These are phyloP conservation scores for Cydia pomonella DNA, from an alignment of 1,140 invertebrate species.

Conservation along the genomic window DNA sequence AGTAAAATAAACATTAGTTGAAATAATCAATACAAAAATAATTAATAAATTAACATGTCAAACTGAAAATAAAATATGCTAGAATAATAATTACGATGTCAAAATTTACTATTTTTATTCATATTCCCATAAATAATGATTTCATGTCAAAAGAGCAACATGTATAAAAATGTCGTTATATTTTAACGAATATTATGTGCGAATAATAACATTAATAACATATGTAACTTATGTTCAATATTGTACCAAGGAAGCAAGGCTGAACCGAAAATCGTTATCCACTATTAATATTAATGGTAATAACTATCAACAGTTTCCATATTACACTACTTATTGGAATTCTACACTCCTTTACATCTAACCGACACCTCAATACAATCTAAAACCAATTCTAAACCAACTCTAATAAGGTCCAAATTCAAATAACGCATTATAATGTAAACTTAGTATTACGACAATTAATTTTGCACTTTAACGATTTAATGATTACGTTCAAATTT, in stretches of 20 bases:
- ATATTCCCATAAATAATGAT: no score
- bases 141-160: no score
- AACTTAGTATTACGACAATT: not conserved
- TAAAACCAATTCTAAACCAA: not conserved
- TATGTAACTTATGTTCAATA: constrained; percentile 10
- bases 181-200: not conserved
- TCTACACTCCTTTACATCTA: constrained; percentile 19
- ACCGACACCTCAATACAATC: not conserved
- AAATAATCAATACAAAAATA: no score
- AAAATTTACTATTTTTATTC: no score
- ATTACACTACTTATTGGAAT: constrained; percentile 35
- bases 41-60: no score
- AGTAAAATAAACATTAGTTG: no score
- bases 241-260: not conserved
- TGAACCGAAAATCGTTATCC: constrained; percentile 25
- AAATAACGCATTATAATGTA: not conserved
- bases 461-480: not conserved
- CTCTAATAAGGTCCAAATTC: not conserved
- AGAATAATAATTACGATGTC: no score
- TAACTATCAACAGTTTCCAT: constrained; percentile 34
- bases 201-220: no score
- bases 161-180: no score
- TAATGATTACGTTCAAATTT: not conserved
- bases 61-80: no score
- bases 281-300: constrained; percentile 29